Percentiles rank a stretch among this genome's conserved stretches.
Conservation (phyloP, 2,797 vertebrate genomes). For the Thripadectes ignobilis region DNA sequence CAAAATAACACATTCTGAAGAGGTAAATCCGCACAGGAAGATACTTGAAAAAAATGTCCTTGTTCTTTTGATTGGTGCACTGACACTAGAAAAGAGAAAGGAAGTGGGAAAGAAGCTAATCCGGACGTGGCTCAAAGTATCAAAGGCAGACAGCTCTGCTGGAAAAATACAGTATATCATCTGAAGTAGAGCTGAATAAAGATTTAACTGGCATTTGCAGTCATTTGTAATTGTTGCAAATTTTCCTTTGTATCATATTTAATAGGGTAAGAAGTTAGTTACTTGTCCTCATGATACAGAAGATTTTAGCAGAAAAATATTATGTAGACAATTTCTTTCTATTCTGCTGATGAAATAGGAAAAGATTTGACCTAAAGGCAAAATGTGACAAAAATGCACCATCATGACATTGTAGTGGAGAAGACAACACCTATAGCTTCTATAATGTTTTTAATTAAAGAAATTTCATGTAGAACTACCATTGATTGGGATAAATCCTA, state of each 20-base stretch:
- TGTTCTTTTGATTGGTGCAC: not conserved
- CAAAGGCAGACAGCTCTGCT: not conserved
- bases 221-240: constrained; percentile 18
- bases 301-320: not conserved
- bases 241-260: not conserved
- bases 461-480: not conserved
- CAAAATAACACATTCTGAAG: not conserved
- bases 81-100: not conserved
- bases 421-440: not conserved
- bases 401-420: not conserved
- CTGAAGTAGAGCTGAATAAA: not conserved
- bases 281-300: not conserved
- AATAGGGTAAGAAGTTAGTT: not conserved
- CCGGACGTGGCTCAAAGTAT: not conserved
- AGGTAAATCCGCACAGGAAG: not conserved
- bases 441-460: not conserved
- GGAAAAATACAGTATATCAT: not conserved
- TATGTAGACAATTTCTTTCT: not conserved
- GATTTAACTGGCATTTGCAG: not conserved
- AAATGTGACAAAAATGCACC: not conserved
- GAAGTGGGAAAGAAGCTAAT: not conserved
- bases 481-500: not conserved
- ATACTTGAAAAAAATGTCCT: not conserved
- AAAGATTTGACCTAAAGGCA: not conserved
- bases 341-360: not conserved